Evolutionary conservation across 2,888 invertebrate genomes (phyloP), one percentile per base, ranked within the genome.

Genomic region (Bibio marci): DNA sequence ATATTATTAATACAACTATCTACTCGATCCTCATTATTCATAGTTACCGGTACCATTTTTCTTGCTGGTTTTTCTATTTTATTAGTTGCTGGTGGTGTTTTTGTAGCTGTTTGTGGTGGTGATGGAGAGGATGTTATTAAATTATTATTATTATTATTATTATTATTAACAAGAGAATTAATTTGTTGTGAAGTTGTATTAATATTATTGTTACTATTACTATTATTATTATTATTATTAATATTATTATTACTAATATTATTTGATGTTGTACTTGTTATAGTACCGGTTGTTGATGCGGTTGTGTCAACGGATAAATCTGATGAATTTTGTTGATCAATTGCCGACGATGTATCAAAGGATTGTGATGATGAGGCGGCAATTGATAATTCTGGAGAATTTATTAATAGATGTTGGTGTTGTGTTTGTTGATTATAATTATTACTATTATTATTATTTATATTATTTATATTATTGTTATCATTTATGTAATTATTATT

Each of bases 371-470:
- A 58, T 45, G 59, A 55, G 19, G 38, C 4, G 31, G 52, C 37
- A 27, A 41, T 44, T 30, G 43, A 44, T 26, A 42, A 30, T 32
- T 38, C 44, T 26, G 45, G 46, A 15, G 45, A 44, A 36, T 41
- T 45, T 22, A 43, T 38, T 37, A 38, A 39, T 19, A 26, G 14
- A n/a, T 38, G 26, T 18, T 37, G 37, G 22, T 31, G 46, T 28
- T 44, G 45, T 28, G 50, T 48, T 37, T 49, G 45, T 50, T 70
- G 62, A 66, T 50, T 70, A 62, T 49, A 64, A 57, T 61, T 66
- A 64, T 56, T 78, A 62, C 50, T 70, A 70, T n/a, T n/a, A n/a
- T n/a, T n/a, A n/a, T n/a, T n/a, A n/a, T n/a, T n/a, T 26, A 52
- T 70, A 58, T 58, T 67, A 63, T 64, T 39, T 19, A 37, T 44